A percentile compares a stretch with the other conserved stretches of the same genome.
Conservation (phyloP, 1,140 invertebrate genomes). For the Maniola jurtina region DNA sequence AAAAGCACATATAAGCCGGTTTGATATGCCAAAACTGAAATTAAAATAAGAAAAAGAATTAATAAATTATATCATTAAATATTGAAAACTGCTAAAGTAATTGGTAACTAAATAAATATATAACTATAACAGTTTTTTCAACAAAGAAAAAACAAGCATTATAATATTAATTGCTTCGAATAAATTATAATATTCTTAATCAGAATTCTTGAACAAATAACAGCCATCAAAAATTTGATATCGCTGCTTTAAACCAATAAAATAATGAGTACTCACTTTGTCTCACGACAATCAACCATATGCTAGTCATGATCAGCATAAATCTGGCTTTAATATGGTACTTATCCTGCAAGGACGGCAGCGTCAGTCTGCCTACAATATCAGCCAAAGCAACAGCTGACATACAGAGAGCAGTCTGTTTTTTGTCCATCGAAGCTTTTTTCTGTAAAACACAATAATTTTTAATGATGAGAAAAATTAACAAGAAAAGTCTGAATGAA, state of each 20-base stretch:
- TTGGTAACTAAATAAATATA: too few species aligned
- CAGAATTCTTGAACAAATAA: too few species aligned
- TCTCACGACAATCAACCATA: constrained; percentile 65
- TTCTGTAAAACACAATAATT: constrained; percentile 59
- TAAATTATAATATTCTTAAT: too few species aligned
- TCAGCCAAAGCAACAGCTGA: constrained; percentile 83
- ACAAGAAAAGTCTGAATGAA: too few species aligned
- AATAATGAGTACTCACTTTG: constrained; percentile 57
- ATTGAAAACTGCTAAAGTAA: too few species aligned
- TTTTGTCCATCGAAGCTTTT: constrained; percentile 74
- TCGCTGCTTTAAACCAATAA: too few species aligned
- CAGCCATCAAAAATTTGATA: too few species aligned
- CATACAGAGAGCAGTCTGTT: constrained; percentile 82
- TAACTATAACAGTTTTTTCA: too few species aligned
- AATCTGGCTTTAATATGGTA: constrained; percentile 78
- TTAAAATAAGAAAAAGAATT: constrained; percentile 19
- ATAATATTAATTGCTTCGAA: too few species aligned
- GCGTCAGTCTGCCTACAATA: constrained; percentile 81
- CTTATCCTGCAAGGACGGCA: constrained; percentile 83
- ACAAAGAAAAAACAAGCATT: too few species aligned
- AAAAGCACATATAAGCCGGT: constrained; percentile 67
- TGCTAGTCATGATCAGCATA: constrained; percentile 66
- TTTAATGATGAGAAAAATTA: too few species aligned
- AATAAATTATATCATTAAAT: not conserved
- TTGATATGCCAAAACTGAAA: constrained; percentile 79